Evolutionary conservation across 2,888 invertebrate species (phyloP).

Genomic region (Polymixis flavicincta): DNA sequence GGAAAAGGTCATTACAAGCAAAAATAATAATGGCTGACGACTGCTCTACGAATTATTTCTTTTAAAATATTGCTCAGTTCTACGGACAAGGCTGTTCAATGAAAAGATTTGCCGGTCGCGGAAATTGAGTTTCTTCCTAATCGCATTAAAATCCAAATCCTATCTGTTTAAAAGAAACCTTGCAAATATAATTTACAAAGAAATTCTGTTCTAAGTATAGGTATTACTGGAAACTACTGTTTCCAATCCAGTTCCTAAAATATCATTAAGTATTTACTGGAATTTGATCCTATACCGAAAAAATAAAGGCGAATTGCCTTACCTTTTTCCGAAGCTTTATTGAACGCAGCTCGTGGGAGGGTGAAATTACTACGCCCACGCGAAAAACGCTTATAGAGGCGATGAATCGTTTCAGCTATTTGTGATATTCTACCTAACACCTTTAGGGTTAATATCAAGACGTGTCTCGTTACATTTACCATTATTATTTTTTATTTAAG

Average conservation of each 20-base stretch:
- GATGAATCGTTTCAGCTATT: conserved; percentile 70
- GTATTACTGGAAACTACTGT: conserved; percentile 34
- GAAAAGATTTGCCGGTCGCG: conserved; percentile 22
- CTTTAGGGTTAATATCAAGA: conserved; percentile 26
- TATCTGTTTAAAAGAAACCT: conserved; percentile 50
- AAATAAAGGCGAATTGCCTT: conserved; percentile 41
- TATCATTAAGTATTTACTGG: conserved; percentile 25
- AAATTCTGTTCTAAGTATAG: conserved; percentile 18
- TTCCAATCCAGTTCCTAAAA: conserved; percentile 34
- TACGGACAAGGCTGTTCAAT: conserved; percentile 21
- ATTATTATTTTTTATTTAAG: neutral
- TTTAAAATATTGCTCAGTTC: conserved; percentile 1
- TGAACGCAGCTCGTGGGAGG: conserved; percentile 68
- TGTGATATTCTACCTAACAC: conserved; percentile 41
- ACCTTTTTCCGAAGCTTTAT: conserved; percentile 45
- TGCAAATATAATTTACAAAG: conserved; percentile 33
- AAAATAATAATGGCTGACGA: neutral
- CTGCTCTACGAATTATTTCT: neutral
- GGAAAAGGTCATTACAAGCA: neutral
- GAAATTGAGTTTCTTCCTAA: conserved; percentile 44
- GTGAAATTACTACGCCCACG: conserved; percentile 74
- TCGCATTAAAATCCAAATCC: conserved; percentile 46
- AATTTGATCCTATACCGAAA: conserved; percentile 39
- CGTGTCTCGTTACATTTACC: conserved; percentile 13
- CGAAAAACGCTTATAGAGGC: conserved; percentile 69